Evolutionary conservation across 2,888 invertebrate species (phyloP).

Genomic region (Escarpia spicata): DNA sequence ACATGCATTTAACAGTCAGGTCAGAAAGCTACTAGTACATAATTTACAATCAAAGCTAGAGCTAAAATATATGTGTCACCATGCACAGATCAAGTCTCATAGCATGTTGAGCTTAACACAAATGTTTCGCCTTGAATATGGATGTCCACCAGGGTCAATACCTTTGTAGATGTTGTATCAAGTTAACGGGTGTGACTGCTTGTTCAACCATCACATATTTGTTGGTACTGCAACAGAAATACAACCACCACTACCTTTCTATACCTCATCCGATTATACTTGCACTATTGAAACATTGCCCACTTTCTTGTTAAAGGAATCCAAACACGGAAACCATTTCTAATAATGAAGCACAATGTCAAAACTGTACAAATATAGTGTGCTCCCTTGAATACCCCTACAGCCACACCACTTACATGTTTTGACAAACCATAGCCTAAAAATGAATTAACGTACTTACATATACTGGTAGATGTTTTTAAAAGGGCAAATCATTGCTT

Average conservation of each 20-base stretch:
- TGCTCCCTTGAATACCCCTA: background rate
- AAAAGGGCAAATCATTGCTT: background rate
- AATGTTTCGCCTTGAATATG: background rate
- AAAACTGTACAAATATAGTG: too few species aligned
- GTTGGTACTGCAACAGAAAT: slow-evolving; percentile 44
- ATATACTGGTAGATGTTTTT: background rate
- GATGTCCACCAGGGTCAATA: slow-evolving; percentile 36
- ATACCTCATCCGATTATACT: background rate
- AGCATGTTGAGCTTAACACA: background rate
- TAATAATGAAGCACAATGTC: too few species aligned
- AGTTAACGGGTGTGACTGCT: slow-evolving; percentile 86
- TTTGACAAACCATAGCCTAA: background rate
- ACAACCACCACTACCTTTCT: background rate
- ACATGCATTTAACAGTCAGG: background rate
- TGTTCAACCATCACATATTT: slow-evolving; percentile 82
- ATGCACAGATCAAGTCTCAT: background rate
- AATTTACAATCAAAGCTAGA: background rate
- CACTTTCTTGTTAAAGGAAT: too few species aligned
- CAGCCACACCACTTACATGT: background rate
- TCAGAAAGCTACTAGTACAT: background rate
- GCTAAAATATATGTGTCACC: background rate
- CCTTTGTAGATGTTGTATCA: slow-evolving; percentile 72
- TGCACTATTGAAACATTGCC: too few species aligned
- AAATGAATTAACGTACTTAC: background rate
- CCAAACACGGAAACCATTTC: too few species aligned